Evolutionary conservation across 2,113 vertebrate species (phyloP).

Genomic region (Channa argus): DNA sequence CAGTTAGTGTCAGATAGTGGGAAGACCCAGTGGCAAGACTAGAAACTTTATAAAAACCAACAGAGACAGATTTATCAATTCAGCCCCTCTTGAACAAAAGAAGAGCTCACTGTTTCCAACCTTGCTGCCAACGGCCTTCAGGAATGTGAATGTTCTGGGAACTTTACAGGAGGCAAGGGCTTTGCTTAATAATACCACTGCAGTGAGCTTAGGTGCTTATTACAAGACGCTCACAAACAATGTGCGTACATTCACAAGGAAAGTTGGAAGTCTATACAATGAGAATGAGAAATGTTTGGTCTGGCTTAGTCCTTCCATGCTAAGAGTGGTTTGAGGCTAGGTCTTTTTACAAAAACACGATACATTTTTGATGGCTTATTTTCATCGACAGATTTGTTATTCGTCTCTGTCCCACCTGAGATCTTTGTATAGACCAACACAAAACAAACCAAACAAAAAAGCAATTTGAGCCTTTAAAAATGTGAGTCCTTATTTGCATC

Average conservation of each 20-base stretch:
- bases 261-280: constrained; percentile 30
- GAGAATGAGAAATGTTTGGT: constrained; percentile 17
- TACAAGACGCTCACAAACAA: constrained; percentile 40
- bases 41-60: constrained; percentile 60
- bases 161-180: constrained; percentile 51
- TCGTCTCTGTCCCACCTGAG: background rate
- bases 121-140: constrained; percentile 52
- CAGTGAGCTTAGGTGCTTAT: constrained; percentile 47
- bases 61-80: constrained; percentile 67
- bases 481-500: constrained; percentile 57
- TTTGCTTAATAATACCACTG: constrained; percentile 43
- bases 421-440: constrained; percentile 9
- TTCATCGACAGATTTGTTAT: constrained; percentile 2
- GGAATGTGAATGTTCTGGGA: constrained; percentile 47
- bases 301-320: background rate
- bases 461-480: constrained; percentile 34
- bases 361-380: background rate
- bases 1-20: constrained; percentile 17
- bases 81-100: constrained; percentile 48
- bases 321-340: background rate
- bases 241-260: background rate
- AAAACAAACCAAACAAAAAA: constrained; percentile 15
- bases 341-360: background rate
- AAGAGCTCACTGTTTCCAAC: constrained; percentile 51
- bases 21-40: constrained; percentile 43